phyloP scores from a whole-genome alignment of 1,140 invertebrate species.

The Pseudachorutes palmiensis region DNA sequence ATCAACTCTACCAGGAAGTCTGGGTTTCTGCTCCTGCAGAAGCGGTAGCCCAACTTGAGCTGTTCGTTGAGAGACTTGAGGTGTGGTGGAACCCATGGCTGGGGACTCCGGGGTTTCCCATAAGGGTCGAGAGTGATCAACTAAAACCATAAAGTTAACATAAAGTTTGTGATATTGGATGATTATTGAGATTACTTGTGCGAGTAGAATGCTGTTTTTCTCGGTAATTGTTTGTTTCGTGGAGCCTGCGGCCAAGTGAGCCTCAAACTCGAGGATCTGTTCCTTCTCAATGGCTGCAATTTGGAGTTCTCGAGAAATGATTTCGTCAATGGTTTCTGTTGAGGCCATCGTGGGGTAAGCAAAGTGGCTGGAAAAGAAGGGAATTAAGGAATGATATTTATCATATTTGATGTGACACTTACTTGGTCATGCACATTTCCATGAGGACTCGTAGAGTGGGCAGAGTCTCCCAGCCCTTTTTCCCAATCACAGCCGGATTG shows the following conservation, averaged over 20 bases:
- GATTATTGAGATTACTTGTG: conserved; percentile 51
- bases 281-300: conserved; percentile 65
- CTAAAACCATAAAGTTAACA: conserved; percentile 39
- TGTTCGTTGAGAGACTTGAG: conserved; percentile 68
- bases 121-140: conserved; percentile 74
- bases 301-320: conserved; percentile 57
- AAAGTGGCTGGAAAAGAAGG: conserved; percentile 51
- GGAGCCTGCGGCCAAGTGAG: conserved; percentile 78
- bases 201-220: conserved; percentile 72
- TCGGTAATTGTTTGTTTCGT: conserved; percentile 82
- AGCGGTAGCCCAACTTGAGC: conserved; percentile 75
- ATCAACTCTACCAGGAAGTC: conserved; percentile 91
- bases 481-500: conserved; percentile 80
- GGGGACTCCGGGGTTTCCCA: conserved; percentile 70
- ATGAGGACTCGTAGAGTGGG: conserved; percentile 85
- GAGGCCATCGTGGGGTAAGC: conserved; percentile 58
- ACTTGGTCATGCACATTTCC: conserved; percentile 96
- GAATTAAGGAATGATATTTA: not conserved
- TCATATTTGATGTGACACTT: conserved; percentile 38
- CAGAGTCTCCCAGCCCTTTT: conserved; percentile 77
- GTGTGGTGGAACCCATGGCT: conserved; percentile 65
- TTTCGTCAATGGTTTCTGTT: conserved; percentile 54
- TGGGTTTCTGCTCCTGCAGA: conserved; percentile 80
- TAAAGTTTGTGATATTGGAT: not conserved
- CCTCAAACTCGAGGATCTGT: conserved; percentile 84